A percentile compares a stretch with the other conserved stretches of the same genome.
Conservation (phyloP, 2,113 vertebrate species). For the Myotis brandtii region DNA sequence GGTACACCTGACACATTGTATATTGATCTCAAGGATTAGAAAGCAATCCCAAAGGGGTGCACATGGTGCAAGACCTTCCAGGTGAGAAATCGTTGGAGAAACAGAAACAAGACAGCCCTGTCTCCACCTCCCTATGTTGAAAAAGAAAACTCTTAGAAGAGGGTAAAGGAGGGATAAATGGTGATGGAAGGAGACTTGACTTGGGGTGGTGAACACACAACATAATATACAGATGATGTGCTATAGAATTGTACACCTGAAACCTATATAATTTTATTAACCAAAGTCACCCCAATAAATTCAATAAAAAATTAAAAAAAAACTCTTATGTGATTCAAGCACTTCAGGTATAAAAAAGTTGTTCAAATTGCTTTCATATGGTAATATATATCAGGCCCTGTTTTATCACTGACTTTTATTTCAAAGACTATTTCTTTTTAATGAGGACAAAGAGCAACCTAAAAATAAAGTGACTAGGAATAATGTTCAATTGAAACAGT, state of each 20-base stretch:
- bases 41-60: neutral
- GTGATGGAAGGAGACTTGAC: neutral
- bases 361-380: neutral
- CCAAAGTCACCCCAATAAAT: neutral
- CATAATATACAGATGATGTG: neutral
- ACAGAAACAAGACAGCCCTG: neutral
- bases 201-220: neutral
- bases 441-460: neutral
- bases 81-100: neutral
- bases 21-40: neutral
- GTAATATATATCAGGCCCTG: neutral
- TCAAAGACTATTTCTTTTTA: neutral
- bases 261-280: neutral
- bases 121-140: neutral
- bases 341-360: neutral
- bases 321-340: neutral
- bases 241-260: neutral
- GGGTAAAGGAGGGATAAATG: neutral
- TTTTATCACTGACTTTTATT: slow-evolving; percentile 10
- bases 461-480: neutral
- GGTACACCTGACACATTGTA: neutral
- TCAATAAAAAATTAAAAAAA: neutral
- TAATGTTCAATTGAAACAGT: neutral
- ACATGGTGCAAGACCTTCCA: neutral
- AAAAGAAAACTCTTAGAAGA: neutral